These are phyloP conservation scores for Apocrypta bakeri DNA, from an alignment of 1,140 invertebrate genomes.

Conservation along the genomic window DNA sequence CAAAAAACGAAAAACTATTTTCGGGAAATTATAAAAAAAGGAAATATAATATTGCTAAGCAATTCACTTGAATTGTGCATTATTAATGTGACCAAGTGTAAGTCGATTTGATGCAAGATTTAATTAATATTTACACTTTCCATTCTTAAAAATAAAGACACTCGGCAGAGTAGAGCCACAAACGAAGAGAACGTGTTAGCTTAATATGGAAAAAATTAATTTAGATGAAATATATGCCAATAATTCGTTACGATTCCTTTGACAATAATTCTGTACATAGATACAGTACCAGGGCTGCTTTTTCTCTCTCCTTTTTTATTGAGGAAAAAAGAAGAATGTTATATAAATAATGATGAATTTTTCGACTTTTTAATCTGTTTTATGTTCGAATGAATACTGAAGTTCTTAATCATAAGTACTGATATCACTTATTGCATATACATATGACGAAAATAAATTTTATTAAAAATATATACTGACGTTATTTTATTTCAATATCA, in stretches of 20 bases:
- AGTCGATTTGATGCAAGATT: neutral
- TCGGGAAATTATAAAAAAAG: neutral
- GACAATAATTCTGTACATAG: conserved; percentile 46
- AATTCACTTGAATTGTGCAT: neutral
- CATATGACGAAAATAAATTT: conserved; percentile 45
- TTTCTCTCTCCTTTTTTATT: conserved; percentile 35
- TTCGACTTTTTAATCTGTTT: conserved; percentile 38
- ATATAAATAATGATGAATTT: conserved; percentile 41
- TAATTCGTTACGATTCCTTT: conserved; percentile 42
- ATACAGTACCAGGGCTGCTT: conserved; percentile 38
- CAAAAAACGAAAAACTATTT: neutral
- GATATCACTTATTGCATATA: conserved; percentile 40
- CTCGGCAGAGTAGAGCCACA: conserved; percentile 24
- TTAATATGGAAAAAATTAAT: conserved; percentile 21
- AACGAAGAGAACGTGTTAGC: neutral
- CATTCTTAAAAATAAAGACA: neutral
- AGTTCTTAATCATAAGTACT: conserved; percentile 44
- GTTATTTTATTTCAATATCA: neutral
- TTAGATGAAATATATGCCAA: conserved; percentile 25
- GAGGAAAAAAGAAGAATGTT: conserved; percentile 37
- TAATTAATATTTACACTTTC: neutral
- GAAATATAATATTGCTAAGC: neutral
- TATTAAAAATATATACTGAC: conserved; percentile 28
- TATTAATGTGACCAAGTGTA: neutral
- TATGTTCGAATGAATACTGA: conserved; percentile 34